Evolutionary conservation across 1,140 invertebrate genomes (phyloP).

Genomic region (Pantala flavescens): DNA sequence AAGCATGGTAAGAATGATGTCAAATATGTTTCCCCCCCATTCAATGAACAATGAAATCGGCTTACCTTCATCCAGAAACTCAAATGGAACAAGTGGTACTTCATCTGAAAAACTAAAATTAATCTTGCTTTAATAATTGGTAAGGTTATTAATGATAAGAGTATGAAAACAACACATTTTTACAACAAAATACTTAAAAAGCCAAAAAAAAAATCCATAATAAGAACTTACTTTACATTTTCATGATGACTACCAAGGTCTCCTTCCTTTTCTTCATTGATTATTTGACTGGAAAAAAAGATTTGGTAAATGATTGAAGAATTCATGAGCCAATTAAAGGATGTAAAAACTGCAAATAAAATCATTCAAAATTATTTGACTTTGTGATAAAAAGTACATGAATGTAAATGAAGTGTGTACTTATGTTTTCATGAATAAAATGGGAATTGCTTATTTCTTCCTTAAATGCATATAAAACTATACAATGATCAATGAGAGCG

Average conservation of each 20-base stretch:
- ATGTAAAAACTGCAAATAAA: constrained; percentile 17
- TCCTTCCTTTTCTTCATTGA: constrained; percentile 49
- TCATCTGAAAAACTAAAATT: constrained; percentile 48
- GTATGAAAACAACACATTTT: not conserved
- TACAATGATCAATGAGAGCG: too few species aligned
- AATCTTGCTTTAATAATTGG: constrained; percentile 6
- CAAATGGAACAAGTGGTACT: constrained; percentile 44
- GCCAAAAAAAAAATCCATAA: constrained; percentile 6
- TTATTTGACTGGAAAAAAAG: constrained; percentile 48
- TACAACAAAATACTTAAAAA: not conserved
- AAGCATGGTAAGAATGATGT: constrained; percentile 12
- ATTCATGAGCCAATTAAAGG: constrained; percentile 11
- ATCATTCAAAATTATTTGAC: constrained; percentile 14
- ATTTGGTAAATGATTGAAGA: constrained; percentile 14
- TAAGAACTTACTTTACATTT: constrained; percentile 38
- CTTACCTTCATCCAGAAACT: constrained; percentile 49
- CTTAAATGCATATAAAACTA: too few species aligned
- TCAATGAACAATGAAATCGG: not conserved
- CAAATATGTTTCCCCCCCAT: not conserved
- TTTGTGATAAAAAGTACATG: constrained; percentile 13
- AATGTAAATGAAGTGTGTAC: not conserved
- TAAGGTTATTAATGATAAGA: not conserved
- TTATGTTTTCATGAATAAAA: constrained; percentile 11
- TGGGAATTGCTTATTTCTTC: not conserved
- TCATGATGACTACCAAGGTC: constrained; percentile 40